These are phyloP conservation scores for Danionella dracula DNA, from an alignment of 2,797 vertebrate species.

Conservation along the genomic window DNA sequence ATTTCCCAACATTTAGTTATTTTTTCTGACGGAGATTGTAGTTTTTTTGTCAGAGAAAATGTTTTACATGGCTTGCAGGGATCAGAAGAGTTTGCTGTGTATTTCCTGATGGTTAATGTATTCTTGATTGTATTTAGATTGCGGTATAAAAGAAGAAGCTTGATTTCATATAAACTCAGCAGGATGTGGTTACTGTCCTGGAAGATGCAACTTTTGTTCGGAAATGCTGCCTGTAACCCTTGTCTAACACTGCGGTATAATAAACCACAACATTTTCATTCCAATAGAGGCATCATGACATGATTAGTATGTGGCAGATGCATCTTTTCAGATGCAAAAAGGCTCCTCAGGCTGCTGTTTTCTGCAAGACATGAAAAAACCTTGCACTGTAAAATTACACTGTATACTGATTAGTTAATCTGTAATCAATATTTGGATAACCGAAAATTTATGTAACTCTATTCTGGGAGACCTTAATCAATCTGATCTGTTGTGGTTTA, in stretches of 20 bases:
- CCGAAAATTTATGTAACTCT: too few species aligned
- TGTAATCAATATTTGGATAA: too few species aligned
- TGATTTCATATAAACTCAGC: constrained; percentile 30
- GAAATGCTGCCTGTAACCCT: constrained; percentile 23
- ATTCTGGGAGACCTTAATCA: too few species aligned
- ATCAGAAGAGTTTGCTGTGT: constrained; percentile 1
- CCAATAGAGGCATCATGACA: constrained; percentile 21
- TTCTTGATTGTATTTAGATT: constrained; percentile 36
- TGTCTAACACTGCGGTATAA: constrained; percentile 15
- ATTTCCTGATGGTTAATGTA: neutral
- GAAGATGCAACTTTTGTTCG: constrained; percentile 7
- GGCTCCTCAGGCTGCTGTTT: neutral
- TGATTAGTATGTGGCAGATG: constrained; percentile 1
- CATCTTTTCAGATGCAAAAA: too few species aligned
- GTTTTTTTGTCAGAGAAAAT: neutral
- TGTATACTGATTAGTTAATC: too few species aligned
- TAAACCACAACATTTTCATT: constrained; percentile 17
- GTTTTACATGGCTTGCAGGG: neutral
- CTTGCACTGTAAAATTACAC: neutral
- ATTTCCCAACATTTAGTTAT: neutral
- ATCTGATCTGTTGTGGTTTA: too few species aligned
- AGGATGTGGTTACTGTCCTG: constrained; percentile 19
- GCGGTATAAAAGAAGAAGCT: constrained; percentile 20
- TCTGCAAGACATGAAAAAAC: neutral
- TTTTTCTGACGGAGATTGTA: too few species aligned